Conservation (phyloP, 2,888 invertebrate species). For the Cyclophora punctaria region DNA sequence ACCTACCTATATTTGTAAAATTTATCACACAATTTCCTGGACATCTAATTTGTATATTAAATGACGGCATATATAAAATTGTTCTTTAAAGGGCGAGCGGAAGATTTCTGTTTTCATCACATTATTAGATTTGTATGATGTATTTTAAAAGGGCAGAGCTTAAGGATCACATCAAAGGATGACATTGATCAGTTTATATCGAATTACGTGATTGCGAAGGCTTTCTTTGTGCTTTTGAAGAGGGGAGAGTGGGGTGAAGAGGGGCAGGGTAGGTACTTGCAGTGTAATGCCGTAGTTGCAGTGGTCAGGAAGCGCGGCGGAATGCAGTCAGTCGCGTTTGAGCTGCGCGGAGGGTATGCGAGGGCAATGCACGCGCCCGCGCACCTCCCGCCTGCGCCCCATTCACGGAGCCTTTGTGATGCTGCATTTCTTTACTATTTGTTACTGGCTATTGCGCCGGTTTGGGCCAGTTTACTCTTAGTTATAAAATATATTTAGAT, state of each 20-base stretch:
- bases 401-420: conserved; percentile 54
- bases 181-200: conserved; percentile 41
- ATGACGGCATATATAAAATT: too few species aligned
- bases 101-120: conserved; percentile 45
- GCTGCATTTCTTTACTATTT: conserved; percentile 56
- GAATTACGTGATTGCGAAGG: conserved; percentile 38
- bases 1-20: too few species aligned
- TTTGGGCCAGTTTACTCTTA: background rate
- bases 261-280: conserved; percentile 51
- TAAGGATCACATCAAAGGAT: conserved; percentile 36
- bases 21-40: too few species aligned
- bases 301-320: conserved; percentile 73
- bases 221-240: conserved; percentile 35
- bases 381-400: conserved; percentile 45
- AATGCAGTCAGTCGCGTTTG: conserved; percentile 75
- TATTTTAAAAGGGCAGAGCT: conserved; percentile 48
- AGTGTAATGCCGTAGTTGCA: conserved; percentile 70
- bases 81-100: conserved; percentile 26
- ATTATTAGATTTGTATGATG: conserved; percentile 58
- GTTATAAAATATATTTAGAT: too few species aligned
- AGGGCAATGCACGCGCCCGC: conserved; percentile 66
- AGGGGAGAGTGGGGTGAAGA: conserved; percentile 26
- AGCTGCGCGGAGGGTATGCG: conserved; percentile 37
- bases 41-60: too few species aligned
- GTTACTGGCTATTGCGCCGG: conserved; percentile 17